Base-by-base conservation (phyloP, 2,888 invertebrate species). In the Drosophila quinaria region DNA sequence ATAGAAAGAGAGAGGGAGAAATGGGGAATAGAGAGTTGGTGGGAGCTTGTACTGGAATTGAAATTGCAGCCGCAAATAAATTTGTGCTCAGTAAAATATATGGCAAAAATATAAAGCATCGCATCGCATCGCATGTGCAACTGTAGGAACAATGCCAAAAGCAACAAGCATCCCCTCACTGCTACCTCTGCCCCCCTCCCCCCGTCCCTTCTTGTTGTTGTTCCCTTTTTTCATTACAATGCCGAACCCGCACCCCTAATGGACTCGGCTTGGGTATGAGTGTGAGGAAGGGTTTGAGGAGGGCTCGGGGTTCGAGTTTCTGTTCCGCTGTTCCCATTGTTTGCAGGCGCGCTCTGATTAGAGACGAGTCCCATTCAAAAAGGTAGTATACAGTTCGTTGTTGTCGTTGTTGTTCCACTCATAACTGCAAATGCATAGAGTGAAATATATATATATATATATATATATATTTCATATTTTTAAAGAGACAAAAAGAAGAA, bases 261-360 rank as follows among this genome's bases (percentile, higher is more conserved):
- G 61, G 22, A 61, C 66, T 46, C 19, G 15, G 67, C 61, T 15
- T 74, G 62, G 56, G 58, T 51, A n/a, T 17, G 55, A 46, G 46
- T 29, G 3, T 5, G 29, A n/a, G 4, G 29, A 11, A 29, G 17
- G 19, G 33, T 4, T 29, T 9, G 6, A 39, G 44, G 41, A 39
- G 44, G 44, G 25, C 25, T 44, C 29, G 62, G 56, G n/a, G 55
- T n/a, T 19, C 37, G 44, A 41, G 69, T 49, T 52, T 33, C 46
- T 61, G 61, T 22, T 35, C 46, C 33, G 33, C 54, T 56, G 55
- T 68, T 70, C 61, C 80, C 83, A 84, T 84, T 84, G 83, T 84
- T 88, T 84, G 83, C 83, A 84, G 83, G 78, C 89, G 89, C 88
- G 81, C 86, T 80, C 82, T 84, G 83, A 84, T 84, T 84, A 84